phyloP scores from a whole-genome alignment of 2,113 vertebrate genomes.

The Pardalotus punctatus region DNA sequence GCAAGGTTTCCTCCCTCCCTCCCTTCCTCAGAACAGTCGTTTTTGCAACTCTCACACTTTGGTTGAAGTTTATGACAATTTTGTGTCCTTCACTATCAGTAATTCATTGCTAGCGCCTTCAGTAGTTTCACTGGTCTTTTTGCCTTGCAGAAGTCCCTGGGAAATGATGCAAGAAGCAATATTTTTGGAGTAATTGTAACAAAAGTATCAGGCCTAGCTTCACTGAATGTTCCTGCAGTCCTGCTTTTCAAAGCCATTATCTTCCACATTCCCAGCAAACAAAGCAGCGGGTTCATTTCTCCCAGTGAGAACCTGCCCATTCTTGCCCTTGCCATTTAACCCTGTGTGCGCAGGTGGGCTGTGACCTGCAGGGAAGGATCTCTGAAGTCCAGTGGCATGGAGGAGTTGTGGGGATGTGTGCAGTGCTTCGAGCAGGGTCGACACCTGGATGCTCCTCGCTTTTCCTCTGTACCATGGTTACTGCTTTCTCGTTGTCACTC shows the following conservation, averaged over 20 bases:
- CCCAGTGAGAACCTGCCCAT: accelerated
- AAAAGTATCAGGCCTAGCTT: not conserved
- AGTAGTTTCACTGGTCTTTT: not conserved
- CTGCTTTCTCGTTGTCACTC: too few relatives aligned
- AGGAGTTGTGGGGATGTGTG: accelerated
- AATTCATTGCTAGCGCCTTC: not conserved
- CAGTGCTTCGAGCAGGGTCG: accelerated
- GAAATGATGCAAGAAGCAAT: not conserved
- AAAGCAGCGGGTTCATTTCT: not conserved
- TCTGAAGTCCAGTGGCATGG: accelerated
- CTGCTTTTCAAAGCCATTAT: not conserved
- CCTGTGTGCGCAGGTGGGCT: accelerated
- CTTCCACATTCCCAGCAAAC: accelerated
- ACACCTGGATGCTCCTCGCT: not conserved
- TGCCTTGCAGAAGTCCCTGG: not conserved
- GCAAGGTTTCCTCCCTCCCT: not conserved
- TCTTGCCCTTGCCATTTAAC: not conserved
- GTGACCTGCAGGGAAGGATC: accelerated
- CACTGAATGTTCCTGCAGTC: not conserved
- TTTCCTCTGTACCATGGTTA: accelerated
- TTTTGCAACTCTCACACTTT: not conserved
- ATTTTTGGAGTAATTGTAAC: not conserved
- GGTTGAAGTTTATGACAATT: not conserved
- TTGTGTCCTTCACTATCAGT: not conserved
- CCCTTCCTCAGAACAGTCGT: not conserved